Evolutionary conservation across 2,113 vertebrate species (phyloP).

Genomic region (Lepus timidus): DNA sequence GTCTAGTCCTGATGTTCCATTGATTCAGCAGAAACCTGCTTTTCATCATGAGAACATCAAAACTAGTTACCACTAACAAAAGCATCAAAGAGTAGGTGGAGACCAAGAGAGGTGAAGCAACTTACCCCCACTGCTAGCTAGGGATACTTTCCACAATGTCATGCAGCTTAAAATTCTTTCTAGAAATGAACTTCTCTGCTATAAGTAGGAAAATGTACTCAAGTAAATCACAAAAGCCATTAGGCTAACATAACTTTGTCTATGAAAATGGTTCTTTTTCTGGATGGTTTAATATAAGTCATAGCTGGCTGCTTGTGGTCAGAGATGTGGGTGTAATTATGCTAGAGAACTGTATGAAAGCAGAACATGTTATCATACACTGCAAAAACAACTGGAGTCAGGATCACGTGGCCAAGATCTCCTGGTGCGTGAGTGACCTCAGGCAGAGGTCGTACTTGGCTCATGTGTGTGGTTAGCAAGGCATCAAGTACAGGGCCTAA

Average conservation of each 20-base stretch:
- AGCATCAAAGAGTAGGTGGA: background rate
- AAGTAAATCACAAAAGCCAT: conserved; percentile 32
- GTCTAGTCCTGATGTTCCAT: background rate
- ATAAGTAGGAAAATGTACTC: conserved; percentile 16
- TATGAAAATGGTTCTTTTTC: conserved; percentile 59
- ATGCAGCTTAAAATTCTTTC: background rate
- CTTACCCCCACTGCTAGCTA: background rate
- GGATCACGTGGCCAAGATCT: background rate
- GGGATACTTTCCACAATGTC: background rate
- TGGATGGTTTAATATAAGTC: conserved; percentile 21
- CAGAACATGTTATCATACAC: background rate
- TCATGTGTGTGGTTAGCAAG: background rate
- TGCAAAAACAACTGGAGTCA: background rate
- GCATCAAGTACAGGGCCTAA: background rate
- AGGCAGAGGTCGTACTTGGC: background rate
- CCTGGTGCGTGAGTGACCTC: background rate
- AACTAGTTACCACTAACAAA: background rate
- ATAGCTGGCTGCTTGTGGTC: conserved; percentile 47
- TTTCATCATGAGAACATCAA: conserved; percentile 39
- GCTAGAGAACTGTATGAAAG: conserved; percentile 58
- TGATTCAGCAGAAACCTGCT: conserved; percentile 18
- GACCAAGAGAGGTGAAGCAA: background rate
- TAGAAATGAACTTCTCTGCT: background rate
- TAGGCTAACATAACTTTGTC: conserved; percentile 54
- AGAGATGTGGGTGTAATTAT: conserved; percentile 2